Base-by-base conservation (phyloP, 1,140 invertebrate species). In the Ladona fulva region DNA sequence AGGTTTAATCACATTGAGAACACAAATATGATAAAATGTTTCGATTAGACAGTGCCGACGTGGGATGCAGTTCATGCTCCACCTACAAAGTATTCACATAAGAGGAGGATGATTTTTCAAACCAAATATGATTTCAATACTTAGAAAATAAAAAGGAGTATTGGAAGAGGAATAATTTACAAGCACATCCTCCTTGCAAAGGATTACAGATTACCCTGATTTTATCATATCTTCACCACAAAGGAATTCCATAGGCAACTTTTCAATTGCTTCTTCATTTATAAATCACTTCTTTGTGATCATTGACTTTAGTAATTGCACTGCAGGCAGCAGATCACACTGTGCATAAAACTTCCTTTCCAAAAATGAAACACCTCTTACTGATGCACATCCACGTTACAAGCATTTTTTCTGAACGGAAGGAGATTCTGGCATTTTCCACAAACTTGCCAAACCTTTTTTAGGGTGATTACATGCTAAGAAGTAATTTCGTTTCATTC, bases 131-230 rank as follows among this genome's bases (percentile, higher is more conserved):
- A 12, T 66, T 66, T 66, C 52, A 66, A 66, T 66, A 66, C 52
- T 66, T 66, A 66, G 52, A 66, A 66, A 66, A 66, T 66, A 66
- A 66, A 66, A 66, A 6, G n/a, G 52, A 66, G 52, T 66, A 66
- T 66, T 66, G n/a, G 52, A 66, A 66, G n/a, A 66, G 52, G 52
- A 66, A 66, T 66, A 66, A 66, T 66, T 66, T 66, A 66, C 52
- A 66, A 66, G n/a, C 14, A 66, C 52, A 66, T 66, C 16, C 52
- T 19, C 52, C 52, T 6, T 22, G n/a, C 52, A 66, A 66, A 66
- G n/a, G 52, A 66, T 19, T 66, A 66, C 52, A 66, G 52, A 66
- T 66, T 66, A 66, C 52, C 52, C 52, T 66, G 52, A 66, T 66
- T 66, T 66, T 66, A 66, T 66, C 52, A 66, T 66, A 19, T 66